Evolutionary conservation across 1,140 invertebrate genomes (phyloP).

Genomic region (Steinernema khuongi): DNA sequence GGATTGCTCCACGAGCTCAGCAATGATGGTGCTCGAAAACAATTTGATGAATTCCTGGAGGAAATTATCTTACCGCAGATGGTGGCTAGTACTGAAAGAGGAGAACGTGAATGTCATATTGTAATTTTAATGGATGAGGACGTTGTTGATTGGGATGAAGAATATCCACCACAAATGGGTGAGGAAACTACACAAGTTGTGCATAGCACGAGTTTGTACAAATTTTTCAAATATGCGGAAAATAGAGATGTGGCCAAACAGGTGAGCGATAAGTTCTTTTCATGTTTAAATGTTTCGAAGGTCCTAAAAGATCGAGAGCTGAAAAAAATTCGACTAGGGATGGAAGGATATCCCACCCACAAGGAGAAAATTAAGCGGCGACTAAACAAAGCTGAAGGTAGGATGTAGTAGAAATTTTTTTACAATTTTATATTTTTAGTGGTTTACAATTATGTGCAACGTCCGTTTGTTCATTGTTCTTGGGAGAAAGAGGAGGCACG

Average conservation of each 20-base stretch:
- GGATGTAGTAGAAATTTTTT: conserved; percentile 19
- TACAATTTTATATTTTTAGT: conserved; percentile 63
- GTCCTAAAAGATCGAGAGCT: conserved; percentile 93
- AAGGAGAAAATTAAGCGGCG: conserved; percentile 83
- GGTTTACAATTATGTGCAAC: conserved; percentile 97
- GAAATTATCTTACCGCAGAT: conserved; percentile 88
- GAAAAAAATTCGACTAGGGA: conserved; percentile 97
- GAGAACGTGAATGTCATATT: conserved; percentile 69
- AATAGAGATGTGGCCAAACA: conserved; percentile 98
- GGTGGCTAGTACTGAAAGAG: conserved; percentile 80
- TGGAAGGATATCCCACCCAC: conserved; percentile 96
- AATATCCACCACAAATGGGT: conserved; percentile 96
- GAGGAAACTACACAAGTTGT: conserved; percentile 90
- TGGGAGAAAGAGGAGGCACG: conserved; percentile 99
- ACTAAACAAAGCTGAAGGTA: conserved; percentile 72
- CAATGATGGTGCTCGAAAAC: conserved; percentile 91
- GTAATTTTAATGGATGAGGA: conserved; percentile 92
- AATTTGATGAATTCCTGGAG: conserved; percentile 93
- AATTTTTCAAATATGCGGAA: conserved; percentile 99
- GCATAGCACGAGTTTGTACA: conserved; percentile 65
- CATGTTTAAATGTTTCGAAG: conserved; percentile 24
- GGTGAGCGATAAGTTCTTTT: conserved; percentile 57
- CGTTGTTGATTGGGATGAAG: conserved; percentile 94
- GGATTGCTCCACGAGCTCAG: conserved; percentile 86
- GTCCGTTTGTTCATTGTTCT: conserved; percentile 99